Conservation (phyloP, 2,113 vertebrate species). For the Ceyx margarethae region DNA sequence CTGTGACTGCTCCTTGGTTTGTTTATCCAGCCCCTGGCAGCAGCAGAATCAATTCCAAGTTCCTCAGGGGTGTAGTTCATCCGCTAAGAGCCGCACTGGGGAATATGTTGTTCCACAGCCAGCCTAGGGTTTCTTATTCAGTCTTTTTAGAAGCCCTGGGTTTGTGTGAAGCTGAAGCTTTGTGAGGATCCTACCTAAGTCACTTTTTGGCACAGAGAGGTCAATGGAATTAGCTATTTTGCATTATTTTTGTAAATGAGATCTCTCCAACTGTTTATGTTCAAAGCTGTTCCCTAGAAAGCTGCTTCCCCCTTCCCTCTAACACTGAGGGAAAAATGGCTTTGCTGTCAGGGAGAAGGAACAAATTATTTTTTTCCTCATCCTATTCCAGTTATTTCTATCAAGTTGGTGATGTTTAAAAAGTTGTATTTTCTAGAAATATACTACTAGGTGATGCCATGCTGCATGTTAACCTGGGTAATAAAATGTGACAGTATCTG, state of each 20-base stretch:
- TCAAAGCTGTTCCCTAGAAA: background rate
- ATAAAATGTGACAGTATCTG: background rate
- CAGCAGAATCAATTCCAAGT: background rate
- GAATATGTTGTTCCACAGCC: background rate
- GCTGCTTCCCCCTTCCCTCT: background rate
- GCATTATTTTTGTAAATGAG: background rate
- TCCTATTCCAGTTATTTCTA: background rate
- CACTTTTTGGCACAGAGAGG: background rate
- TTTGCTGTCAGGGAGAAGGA: background rate
- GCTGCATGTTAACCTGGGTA: background rate
- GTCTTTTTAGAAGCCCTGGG: background rate
- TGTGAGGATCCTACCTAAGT: background rate
- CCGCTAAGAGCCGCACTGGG: background rate
- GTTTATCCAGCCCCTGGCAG: background rate
- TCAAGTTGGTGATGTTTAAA: background rate
- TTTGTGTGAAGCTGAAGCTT: background rate
- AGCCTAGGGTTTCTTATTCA: background rate
- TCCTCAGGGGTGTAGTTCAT: background rate
- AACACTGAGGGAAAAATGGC: background rate
- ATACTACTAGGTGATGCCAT: background rate
- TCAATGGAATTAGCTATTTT: background rate
- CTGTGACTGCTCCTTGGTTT: background rate
- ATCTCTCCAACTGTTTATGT: background rate
- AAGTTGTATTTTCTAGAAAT: background rate
- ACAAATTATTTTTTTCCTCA: background rate